These are phyloP conservation scores for Pipistrellus pipistrellus DNA, from an alignment of 2,797 vertebrate genomes.

Conservation along the genomic window DNA sequence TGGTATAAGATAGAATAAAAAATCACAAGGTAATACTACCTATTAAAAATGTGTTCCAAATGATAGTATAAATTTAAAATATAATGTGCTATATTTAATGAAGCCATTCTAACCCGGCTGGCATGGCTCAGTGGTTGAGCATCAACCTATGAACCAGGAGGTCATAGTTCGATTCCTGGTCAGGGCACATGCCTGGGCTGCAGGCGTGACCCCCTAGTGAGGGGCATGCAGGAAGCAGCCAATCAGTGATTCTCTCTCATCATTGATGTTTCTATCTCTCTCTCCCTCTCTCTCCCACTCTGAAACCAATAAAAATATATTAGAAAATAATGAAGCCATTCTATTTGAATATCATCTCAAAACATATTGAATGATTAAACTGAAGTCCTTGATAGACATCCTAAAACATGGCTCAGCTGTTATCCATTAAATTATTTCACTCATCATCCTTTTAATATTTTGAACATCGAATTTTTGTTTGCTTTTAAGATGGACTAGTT, in stretches of 20 bases:
- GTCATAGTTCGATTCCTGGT: no score
- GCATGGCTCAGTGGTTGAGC: no score
- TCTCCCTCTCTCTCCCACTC: no score
- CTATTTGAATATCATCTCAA: slow-evolving; percentile 54
- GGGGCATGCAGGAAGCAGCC: no score
- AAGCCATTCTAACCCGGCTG: slow-evolving; percentile 26
- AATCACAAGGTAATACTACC: slow-evolving; percentile 69
- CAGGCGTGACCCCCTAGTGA: no score
- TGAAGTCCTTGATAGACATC: slow-evolving; percentile 69
- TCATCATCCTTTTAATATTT: slow-evolving; percentile 64
- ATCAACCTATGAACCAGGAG: no score
- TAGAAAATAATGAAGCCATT: slow-evolving; percentile 41
- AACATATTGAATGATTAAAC: slow-evolving; percentile 64
- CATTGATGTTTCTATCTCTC: no score
- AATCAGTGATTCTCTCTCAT: no score
- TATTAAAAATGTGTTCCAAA: slow-evolving; percentile 69
- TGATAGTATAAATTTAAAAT: slow-evolving; percentile 77
- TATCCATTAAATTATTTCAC: slow-evolving; percentile 59
- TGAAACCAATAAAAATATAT: no score
- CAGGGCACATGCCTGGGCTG: no score
- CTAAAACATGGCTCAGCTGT: slow-evolving; percentile 69
- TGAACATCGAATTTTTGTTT: slow-evolving; percentile 67
- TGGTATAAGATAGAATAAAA: slow-evolving; percentile 75
- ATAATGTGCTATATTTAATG: slow-evolving; percentile 72
- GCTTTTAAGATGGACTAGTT: slow-evolving; percentile 50